Percentiles rank a stretch among this genome's conserved stretches.
phyloP scores from a whole-genome alignment of 2,113 vertebrate species.

The Mola mola region DNA sequence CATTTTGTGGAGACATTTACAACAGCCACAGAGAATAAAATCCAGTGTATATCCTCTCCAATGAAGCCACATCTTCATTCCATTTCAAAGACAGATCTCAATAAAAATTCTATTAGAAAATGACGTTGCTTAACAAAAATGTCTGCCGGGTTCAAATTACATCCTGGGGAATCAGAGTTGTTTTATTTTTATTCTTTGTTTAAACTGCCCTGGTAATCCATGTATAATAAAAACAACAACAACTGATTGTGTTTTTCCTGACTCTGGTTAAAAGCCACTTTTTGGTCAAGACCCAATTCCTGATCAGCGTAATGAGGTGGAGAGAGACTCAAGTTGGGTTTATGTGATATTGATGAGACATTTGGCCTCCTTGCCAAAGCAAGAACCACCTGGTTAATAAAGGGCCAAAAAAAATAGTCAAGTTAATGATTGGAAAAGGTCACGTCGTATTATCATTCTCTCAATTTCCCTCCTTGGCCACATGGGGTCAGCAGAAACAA shows the following conservation, averaged over 20 bases:
- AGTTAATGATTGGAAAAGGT: too few relatives aligned
- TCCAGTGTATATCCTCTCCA: too few relatives aligned
- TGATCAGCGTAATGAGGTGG: not conserved
- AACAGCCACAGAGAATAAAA: too few relatives aligned
- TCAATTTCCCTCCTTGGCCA: not conserved
- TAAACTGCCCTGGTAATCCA: not conserved
- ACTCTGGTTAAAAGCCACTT: slow-evolving; percentile 58
- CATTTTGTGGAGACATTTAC: too few relatives aligned
- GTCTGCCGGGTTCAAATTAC: not conserved
- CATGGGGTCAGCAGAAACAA: not conserved
- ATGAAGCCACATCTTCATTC: slow-evolving; percentile 11
- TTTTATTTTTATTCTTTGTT: too few relatives aligned
- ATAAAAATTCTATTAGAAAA: too few relatives aligned
- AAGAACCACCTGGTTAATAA: too few relatives aligned
- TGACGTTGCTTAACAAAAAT: not conserved
- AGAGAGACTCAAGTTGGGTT: slow-evolving; percentile 17
- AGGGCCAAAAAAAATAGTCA: too few relatives aligned
- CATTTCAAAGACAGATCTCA: too few relatives aligned
- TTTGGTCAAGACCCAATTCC: slow-evolving; percentile 8
- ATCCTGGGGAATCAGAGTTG: not conserved
- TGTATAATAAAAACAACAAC: too few relatives aligned
- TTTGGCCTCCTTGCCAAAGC: too few relatives aligned
- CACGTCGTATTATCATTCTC: slow-evolving; percentile 6
- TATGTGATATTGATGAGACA: slow-evolving; percentile 9
- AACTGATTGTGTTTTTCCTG: slow-evolving; percentile 17